Conservation (phyloP, 2,797 vertebrate species). For the Loris lydekkerianus region DNA sequence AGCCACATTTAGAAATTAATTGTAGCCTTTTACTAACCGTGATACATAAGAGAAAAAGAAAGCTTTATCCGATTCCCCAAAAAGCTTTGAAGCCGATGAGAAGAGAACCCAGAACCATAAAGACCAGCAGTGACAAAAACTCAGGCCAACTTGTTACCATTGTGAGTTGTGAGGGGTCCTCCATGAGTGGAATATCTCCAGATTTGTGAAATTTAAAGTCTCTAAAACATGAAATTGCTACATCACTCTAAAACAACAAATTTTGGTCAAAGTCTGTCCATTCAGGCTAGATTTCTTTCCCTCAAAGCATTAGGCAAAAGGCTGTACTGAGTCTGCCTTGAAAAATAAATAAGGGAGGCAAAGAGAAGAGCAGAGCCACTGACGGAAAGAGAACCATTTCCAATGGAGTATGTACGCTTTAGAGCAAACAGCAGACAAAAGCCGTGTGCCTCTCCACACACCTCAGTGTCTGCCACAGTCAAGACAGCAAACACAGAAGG, state of each 20-base stretch:
- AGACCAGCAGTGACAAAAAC: not conserved
- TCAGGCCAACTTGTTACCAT: not conserved
- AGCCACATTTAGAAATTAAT: not conserved
- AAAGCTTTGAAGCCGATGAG: not conserved
- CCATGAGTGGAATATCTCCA: not conserved
- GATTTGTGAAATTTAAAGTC: not conserved
- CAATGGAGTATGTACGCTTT: not conserved
- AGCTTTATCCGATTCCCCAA: not conserved
- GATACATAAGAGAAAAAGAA: not conserved
- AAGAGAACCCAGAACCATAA: not conserved
- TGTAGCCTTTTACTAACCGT: not conserved
- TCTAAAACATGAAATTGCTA: not conserved
- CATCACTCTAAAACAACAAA: slow-evolving; percentile 10
- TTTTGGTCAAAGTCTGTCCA: not conserved
- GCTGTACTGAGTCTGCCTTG: not conserved
- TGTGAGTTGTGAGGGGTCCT: not conserved
- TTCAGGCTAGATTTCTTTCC: not conserved
- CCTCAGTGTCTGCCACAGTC: not conserved
- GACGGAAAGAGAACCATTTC: not conserved
- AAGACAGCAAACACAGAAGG: not conserved
- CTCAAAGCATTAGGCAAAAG: not conserved
- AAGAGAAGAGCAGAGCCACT: not conserved
- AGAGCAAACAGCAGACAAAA: not conserved
- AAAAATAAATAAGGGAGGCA: not conserved
- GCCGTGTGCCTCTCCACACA: not conserved